Conservation (phyloP, 2,113 vertebrate species). For the Eupsittula cactorum region DNA sequence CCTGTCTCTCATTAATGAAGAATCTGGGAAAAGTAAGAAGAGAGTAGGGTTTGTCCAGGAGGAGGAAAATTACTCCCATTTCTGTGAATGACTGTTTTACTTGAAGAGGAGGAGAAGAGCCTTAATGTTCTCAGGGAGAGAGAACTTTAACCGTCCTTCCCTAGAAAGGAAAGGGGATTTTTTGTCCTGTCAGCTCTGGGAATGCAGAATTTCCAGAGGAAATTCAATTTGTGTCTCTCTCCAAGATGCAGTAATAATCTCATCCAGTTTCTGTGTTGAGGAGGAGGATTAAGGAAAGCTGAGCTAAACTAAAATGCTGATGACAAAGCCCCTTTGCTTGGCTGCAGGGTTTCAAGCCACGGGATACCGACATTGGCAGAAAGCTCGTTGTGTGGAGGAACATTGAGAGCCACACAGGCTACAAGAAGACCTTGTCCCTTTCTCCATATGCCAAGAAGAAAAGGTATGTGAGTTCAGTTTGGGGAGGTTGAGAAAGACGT, state of each 20-base stretch:
- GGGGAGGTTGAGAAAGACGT: background rate
- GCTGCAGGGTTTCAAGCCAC: slow-evolving; percentile 90
- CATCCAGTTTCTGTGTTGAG: background rate
- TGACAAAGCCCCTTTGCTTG: slow-evolving; percentile 14
- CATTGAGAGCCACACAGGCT: slow-evolving; percentile 86
- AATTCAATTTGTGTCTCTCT: background rate
- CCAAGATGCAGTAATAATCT: background rate
- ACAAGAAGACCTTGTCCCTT: slow-evolving; percentile 83
- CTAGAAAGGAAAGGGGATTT: background rate
- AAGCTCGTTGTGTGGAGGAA: slow-evolving; percentile 85
- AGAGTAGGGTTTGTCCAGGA: background rate
- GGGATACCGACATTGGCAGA: slow-evolving; percentile 88
- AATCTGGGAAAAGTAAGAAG: background rate
- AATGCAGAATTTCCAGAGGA: background rate
- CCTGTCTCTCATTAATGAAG: background rate
- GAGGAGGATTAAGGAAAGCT: background rate
- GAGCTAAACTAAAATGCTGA: background rate
- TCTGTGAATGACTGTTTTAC: background rate
- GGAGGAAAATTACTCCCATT: background rate
- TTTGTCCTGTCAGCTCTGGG: background rate
- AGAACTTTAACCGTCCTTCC: background rate
- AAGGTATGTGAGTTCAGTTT: slow-evolving; percentile 69
- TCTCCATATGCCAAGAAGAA: slow-evolving; percentile 78
- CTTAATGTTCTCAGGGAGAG: background rate
- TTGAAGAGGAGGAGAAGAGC: background rate